Conservation (phyloP, 2,797 vertebrate genomes). For the Eulemur rubriventer region DNA sequence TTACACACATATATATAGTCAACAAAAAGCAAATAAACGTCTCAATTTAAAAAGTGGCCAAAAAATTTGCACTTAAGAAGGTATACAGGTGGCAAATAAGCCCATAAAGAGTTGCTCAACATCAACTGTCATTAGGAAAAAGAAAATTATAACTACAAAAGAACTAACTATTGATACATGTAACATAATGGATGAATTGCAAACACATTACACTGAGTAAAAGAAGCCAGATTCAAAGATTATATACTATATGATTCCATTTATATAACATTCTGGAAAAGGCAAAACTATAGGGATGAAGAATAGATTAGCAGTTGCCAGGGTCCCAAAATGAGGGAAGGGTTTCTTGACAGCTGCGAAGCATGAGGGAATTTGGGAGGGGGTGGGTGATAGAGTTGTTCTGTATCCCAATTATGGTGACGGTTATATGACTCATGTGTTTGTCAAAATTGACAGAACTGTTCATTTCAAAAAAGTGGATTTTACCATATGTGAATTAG, state of each 20-base stretch:
- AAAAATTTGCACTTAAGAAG: not conserved
- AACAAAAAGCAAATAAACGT: not conserved
- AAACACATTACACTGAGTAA: not conserved
- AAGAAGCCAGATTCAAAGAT: not conserved
- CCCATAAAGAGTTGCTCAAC: not conserved
- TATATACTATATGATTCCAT: not conserved
- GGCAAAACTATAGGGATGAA: not conserved
- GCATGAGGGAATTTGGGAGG: not conserved
- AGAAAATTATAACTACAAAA: not conserved
- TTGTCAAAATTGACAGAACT: not conserved
- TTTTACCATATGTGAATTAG: not conserved
- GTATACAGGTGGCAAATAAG: not conserved
- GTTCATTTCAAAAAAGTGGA: not conserved
- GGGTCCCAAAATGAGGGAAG: not conserved
- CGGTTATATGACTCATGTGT: not conserved
- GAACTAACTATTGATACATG: not conserved
- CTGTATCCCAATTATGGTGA: not conserved
- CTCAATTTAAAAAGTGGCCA: not conserved
- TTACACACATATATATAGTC: not conserved
- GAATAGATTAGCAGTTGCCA: not conserved
- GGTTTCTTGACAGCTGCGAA: not conserved
- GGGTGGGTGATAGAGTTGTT: not conserved
- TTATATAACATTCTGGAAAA: not conserved
- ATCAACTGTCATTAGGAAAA: not conserved
- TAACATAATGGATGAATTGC: not conserved